These are phyloP conservation scores for Norana najaformis DNA, from an alignment of 2,888 invertebrate species.

Conservation along the genomic window DNA sequence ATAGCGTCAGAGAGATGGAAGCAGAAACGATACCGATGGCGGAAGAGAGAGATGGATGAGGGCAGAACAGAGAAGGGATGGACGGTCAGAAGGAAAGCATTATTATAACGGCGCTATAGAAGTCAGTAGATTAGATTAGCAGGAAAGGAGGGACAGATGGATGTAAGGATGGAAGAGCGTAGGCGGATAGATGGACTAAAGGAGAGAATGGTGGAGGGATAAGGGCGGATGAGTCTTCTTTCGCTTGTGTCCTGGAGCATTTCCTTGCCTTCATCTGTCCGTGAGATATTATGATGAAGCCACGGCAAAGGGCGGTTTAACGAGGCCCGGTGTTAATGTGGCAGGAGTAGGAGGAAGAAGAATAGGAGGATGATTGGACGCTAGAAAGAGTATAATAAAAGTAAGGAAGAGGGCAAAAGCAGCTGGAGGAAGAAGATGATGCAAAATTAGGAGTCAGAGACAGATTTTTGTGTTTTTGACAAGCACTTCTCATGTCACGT, in stretches of 20 bases:
- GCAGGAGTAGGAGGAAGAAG: not conserved
- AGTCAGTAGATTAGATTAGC: too few relatives aligned
- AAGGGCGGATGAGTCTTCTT: not conserved
- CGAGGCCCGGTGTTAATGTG: not conserved
- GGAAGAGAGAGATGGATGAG: too few relatives aligned
- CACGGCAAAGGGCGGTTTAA: not conserved
- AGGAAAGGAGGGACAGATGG: too few relatives aligned
- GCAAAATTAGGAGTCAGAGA: not conserved
- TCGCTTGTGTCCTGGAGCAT: not conserved
- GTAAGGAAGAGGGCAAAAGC: not conserved
- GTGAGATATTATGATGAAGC: not conserved
- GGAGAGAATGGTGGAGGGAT: not conserved
- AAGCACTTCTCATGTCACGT: too few relatives aligned
- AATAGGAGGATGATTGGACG: not conserved
- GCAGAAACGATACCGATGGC: too few relatives aligned
- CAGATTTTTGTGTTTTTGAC: not conserved
- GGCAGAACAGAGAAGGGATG: too few relatives aligned
- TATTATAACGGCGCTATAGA: too few relatives aligned
- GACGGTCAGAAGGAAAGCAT: too few relatives aligned
- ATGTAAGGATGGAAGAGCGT: too few relatives aligned
- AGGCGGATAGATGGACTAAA: too few relatives aligned
- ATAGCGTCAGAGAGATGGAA: too few relatives aligned
- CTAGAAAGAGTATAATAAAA: not conserved
- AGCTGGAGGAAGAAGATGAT: not conserved
- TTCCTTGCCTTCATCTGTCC: not conserved